Conservation (phyloP, 2,797 vertebrate genomes). For the Cossypha polioptera region DNA sequence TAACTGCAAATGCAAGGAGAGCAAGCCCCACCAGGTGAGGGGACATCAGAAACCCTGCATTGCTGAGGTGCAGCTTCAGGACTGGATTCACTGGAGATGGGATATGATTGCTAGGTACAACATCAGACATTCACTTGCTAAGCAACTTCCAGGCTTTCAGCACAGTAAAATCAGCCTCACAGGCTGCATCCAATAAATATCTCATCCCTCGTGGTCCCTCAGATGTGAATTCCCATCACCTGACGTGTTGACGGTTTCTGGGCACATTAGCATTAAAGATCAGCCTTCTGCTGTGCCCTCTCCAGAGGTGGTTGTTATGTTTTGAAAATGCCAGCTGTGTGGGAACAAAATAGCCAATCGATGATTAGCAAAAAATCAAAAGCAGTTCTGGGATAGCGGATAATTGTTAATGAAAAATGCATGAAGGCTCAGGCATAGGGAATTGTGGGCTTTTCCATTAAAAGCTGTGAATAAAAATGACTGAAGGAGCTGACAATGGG, state of each 20-base stretch:
- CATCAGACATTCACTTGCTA: neutral
- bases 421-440: slow-evolving; percentile 26
- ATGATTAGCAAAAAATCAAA: slow-evolving; percentile 68
- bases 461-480: slow-evolving; percentile 54
- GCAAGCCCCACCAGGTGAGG: neutral
- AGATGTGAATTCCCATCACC: slow-evolving; percentile 15
- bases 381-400: slow-evolving; percentile 17
- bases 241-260: slow-evolving; percentile 33
- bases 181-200: neutral
- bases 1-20: neutral
- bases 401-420: slow-evolving; percentile 69
- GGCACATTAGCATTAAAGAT: slow-evolving; percentile 51
- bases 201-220: neutral
- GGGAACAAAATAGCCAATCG: slow-evolving; percentile 64
- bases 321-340: slow-evolving; percentile 64
- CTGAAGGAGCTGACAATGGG: neutral
- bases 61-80: neutral
- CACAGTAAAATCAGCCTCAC: neutral
- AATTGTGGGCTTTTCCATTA: slow-evolving; percentile 57
- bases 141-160: neutral
- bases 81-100: neutral
- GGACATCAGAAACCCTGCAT: neutral
- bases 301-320: slow-evolving; percentile 56
- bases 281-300: slow-evolving; percentile 46
- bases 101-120: neutral